Evolutionary conservation across 2,888 invertebrate genomes (phyloP), one percentile per base, ranked within the genome.

Genomic region (Lithophane socia): DNA sequence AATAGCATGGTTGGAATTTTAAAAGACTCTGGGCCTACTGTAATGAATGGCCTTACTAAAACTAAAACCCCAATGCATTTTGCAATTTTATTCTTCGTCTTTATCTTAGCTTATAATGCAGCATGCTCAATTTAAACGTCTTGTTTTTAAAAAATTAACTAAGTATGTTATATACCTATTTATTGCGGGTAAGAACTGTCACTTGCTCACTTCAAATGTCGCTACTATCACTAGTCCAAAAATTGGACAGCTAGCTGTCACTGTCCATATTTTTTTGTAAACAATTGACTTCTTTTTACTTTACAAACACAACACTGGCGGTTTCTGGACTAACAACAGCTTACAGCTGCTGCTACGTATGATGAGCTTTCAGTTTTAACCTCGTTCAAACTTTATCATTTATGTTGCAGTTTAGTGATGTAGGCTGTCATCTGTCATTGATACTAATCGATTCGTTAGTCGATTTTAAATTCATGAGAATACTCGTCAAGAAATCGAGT

Each of bases 1-100:
- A 83, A 77, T 87, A 77, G 75, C 74, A 75, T 85, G 87, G 80
- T 75, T 68, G 52, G 61, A n/a, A 12, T 21, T 52, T 54, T 10
- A 37, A 21, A 29, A 29, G 3, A 47, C n/a, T 10, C 5, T 13
- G 47, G 68, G 68, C 79, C 84, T 83, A 68, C 60, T 49, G 3
- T 52, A 37, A 2, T 24, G 0, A 47, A 58, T 16, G 21, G 56
- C 65, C n/a, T 63, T 29, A 63, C 2, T 58, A 29, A 52, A 68
- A 63, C 1, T 58, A 29, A 52, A 68, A 83, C 61, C 83, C 49
- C 56, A 54, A n/a, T 29, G 18, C 12, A 21, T 66, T 66, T 49
- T 10, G 10, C 10, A 24, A 1, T 44, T 65, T 65, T 67, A 56
- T 56, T 54, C 29, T 37, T 3, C 3, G n/a, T 10, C 10, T 61